These are phyloP conservation scores for Battus philenor DNA, from an alignment of 1,140 invertebrate species.

Conservation along the genomic window DNA sequence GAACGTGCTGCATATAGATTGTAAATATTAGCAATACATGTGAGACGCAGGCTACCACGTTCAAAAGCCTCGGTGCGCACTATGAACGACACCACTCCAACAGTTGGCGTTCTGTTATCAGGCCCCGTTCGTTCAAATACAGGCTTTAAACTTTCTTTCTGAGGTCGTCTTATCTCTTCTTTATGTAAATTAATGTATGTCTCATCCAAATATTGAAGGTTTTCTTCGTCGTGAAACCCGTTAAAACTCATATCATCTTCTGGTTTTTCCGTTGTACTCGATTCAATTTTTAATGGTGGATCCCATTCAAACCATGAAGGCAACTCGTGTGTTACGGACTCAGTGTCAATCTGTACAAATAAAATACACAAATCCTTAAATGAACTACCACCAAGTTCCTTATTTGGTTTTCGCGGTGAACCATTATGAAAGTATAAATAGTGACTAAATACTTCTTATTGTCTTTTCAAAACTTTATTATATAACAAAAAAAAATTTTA, in stretches of 20 bases:
- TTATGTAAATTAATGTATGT: constrained; percentile 65
- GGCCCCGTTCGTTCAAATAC: constrained; percentile 61
- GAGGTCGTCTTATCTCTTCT: constrained; percentile 60
- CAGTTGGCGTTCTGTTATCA: constrained; percentile 58
- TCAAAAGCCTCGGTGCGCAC: constrained; percentile 77
- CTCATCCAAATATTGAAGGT: constrained; percentile 65
- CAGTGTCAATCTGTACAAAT: constrained; percentile 59
- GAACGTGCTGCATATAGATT: constrained; percentile 77
- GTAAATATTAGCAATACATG: constrained; percentile 81
- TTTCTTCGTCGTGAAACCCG: constrained; percentile 61
- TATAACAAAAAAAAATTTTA: too few relatives aligned
- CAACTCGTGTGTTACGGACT: constrained; percentile 46
- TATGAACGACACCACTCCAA: constrained; percentile 74
- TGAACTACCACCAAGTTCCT: too few relatives aligned
- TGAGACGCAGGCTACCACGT: constrained; percentile 78
- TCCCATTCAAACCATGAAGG: constrained; percentile 69
- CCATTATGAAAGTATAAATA: too few relatives aligned
- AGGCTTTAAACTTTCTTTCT: constrained; percentile 49
- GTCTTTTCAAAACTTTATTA: too few relatives aligned
- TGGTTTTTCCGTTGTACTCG: constrained; percentile 47
- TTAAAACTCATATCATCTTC: constrained; percentile 58
- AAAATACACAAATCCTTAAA: constrained; percentile 17
- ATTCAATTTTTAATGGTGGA: constrained; percentile 49
- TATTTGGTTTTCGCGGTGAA: too few relatives aligned
- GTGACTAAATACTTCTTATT: too few relatives aligned